Evolutionary conservation across 2,888 invertebrate species (phyloP).

Genomic region (Acanthosepion pharaonis): DNA sequence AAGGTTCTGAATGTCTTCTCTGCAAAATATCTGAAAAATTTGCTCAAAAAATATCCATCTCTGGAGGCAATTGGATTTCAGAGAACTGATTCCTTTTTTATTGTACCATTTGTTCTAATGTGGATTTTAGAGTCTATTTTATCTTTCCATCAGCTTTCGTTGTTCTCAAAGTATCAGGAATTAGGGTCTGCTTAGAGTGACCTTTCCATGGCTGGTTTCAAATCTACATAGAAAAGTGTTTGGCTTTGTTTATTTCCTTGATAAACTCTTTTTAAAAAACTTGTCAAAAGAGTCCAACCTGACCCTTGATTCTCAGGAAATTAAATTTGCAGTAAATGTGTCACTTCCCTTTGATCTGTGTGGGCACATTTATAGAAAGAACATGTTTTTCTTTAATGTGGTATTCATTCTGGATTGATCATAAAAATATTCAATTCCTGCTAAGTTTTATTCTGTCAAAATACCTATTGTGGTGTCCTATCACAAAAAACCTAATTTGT

Average conservation of each 20-base stretch:
- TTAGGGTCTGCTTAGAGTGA: too few species aligned
- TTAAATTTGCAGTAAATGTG: neutral
- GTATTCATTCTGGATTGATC: neutral
- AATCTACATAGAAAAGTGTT: too few species aligned
- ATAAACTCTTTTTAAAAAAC: neutral
- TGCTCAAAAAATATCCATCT: neutral
- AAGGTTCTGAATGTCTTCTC: too few species aligned
- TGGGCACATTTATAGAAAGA: neutral
- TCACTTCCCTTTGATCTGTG: neutral
- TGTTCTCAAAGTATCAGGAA: too few species aligned
- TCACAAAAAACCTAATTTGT: neutral
- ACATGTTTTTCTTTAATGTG: neutral
- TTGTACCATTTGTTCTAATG: neutral
- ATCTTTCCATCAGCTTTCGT: neutral
- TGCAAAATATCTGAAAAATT: too few species aligned
- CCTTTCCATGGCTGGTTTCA: too few species aligned
- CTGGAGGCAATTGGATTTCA: neutral
- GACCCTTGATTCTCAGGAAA: neutral
- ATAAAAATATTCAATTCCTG: neutral
- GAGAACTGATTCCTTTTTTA: neutral
- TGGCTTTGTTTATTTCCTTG: neutral
- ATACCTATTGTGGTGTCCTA: too few species aligned
- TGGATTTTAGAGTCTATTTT: neutral
- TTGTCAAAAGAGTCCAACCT: neutral
- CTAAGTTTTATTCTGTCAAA: neutral